Evolutionary conservation across 2,797 vertebrate genomes (phyloP).

Genomic region (Ficedula albicollis): DNA sequence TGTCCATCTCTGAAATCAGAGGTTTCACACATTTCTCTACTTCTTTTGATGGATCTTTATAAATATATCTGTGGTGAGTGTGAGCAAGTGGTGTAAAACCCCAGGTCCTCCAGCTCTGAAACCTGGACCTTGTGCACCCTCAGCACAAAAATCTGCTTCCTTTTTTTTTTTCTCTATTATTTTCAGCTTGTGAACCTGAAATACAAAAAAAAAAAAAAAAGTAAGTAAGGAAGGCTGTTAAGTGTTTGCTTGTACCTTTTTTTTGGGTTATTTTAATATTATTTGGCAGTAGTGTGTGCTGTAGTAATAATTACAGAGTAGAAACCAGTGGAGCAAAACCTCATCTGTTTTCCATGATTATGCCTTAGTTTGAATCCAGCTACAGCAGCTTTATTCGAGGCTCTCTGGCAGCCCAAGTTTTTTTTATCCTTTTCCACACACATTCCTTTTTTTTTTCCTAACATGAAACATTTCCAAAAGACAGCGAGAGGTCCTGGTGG

Average conservation of each 20-base stretch:
- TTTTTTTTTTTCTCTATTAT: background rate
- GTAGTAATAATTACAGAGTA: slow-evolving; percentile 61
- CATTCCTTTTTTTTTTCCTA: background rate
- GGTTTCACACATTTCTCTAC: background rate
- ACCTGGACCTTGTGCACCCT: background rate
- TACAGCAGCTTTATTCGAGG: slow-evolving; percentile 64
- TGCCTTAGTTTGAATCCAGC: slow-evolving; percentile 73
- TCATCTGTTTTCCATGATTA: slow-evolving; percentile 73
- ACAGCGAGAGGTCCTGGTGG: slow-evolving; percentile 47
- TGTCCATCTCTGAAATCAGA: background rate
- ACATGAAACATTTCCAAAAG: slow-evolving; percentile 35
- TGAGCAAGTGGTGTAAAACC: background rate
- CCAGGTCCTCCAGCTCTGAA: background rate
- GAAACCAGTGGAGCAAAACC: slow-evolving; percentile 58
- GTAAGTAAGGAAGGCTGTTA: background rate
- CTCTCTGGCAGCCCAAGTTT: slow-evolving; percentile 49
- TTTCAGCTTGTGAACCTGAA: background rate
- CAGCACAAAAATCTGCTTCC: background rate
- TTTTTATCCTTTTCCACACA: slow-evolving; percentile 57
- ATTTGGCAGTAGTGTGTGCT: background rate
- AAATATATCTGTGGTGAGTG: background rate
- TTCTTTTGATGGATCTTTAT: background rate
- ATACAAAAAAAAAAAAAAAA: background rate
- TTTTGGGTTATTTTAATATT: background rate
- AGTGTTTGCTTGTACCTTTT: background rate